These are phyloP conservation scores for Sphecodes monilicornis DNA, from an alignment of 2,888 invertebrate species.

Conservation along the genomic window DNA sequence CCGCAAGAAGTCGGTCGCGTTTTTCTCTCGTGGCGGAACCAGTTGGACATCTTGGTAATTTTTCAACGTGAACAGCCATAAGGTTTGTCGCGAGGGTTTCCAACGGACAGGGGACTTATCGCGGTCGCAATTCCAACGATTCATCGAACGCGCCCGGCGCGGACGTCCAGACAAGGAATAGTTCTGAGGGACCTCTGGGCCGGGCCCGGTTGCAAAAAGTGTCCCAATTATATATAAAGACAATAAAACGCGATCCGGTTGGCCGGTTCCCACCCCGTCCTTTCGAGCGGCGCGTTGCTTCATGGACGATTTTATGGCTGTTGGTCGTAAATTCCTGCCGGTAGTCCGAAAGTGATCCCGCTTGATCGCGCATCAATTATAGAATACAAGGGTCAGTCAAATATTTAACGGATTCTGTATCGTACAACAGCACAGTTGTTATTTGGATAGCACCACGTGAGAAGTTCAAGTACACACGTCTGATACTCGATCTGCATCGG, in stretches of 20 bases:
- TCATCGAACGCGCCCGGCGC: conserved; percentile 54
- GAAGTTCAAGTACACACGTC: not conserved
- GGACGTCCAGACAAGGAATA: conserved; percentile 63
- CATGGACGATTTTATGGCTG: conserved; percentile 80
- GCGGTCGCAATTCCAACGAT: conserved; percentile 53
- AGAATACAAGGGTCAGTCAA: conserved; percentile 68
- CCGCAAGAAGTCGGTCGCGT: not conserved
- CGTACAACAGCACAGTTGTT: not conserved
- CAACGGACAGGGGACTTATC: conserved; percentile 37
- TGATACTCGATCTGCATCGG: too few relatives aligned
- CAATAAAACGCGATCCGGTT: conserved; percentile 75
- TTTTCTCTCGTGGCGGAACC: not conserved
- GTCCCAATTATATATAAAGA: conserved; percentile 82
- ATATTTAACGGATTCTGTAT: not conserved
- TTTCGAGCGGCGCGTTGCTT: conserved; percentile 31
- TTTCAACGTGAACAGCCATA: conserved; percentile 24
- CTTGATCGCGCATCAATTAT: conserved; percentile 79
- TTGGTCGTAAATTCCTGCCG: conserved; percentile 81
- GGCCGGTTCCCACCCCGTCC: conserved; percentile 67
- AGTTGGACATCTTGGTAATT: conserved; percentile 25
- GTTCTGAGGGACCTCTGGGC: conserved; percentile 53
- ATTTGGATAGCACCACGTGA: not conserved
- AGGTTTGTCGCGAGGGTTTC: conserved; percentile 28
- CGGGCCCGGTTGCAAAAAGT: conserved; percentile 74
- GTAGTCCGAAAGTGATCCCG: conserved; percentile 71